Evolutionary conservation across 2,113 vertebrate species (phyloP).

Genomic region (Myodes glareolus): DNA sequence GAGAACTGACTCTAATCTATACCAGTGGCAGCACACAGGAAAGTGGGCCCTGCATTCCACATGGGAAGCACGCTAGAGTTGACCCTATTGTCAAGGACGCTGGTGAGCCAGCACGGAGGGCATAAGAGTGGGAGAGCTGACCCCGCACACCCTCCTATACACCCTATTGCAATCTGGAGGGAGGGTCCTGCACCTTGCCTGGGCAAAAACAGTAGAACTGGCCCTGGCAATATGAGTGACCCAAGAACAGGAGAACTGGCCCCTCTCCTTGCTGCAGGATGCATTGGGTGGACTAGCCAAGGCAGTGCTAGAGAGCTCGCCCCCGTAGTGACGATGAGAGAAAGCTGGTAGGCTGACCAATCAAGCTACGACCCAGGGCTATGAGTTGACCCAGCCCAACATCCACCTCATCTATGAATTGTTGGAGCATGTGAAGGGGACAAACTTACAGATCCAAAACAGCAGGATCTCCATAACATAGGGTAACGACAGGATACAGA

Average conservation of each 20-base stretch:
- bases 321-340: neutral
- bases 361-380: neutral
- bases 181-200: neutral
- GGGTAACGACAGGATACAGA: neutral
- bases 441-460: neutral
- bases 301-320: neutral
- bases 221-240: too few relatives aligned
- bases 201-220: neutral
- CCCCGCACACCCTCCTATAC: too few relatives aligned
- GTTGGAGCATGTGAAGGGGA: neutral
- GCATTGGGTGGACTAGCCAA: too few relatives aligned
- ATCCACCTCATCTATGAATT: neutral
- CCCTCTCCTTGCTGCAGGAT: too few relatives aligned
- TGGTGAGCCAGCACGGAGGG: too few relatives aligned
- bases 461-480: neutral
- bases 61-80: too few relatives aligned
- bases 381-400: neutral
- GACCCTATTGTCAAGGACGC: too few relatives aligned
- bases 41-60: too few relatives aligned
- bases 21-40: too few relatives aligned
- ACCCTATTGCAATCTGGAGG: neutral
- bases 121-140: too few relatives aligned
- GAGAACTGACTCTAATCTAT: too few relatives aligned
- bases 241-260: too few relatives aligned
- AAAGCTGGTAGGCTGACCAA: neutral